phyloP scores from a whole-genome alignment of 2,113 vertebrate genomes.

The Anseranas semipalmata region DNA sequence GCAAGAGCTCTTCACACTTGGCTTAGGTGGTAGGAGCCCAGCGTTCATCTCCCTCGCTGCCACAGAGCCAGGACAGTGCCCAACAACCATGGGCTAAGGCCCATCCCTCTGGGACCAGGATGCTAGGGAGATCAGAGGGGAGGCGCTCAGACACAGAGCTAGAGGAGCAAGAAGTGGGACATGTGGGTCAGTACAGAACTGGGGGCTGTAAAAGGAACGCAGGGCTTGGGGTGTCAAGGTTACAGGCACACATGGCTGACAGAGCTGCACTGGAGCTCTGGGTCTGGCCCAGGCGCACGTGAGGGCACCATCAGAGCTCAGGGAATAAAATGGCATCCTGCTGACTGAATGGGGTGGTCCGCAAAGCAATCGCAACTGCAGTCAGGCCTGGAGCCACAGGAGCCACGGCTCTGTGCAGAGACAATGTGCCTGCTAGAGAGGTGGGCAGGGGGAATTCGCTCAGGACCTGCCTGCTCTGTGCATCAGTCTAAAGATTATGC shows the following conservation, averaged over 20 bases:
- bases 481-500: background rate
- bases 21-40: background rate
- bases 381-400: background rate
- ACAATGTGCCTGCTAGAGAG: background rate
- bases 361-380: fast-evolving
- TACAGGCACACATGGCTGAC: background rate
- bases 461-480: background rate
- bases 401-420: background rate
- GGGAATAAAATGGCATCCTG: background rate
- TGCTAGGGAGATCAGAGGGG: too few relatives aligned
- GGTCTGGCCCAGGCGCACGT: too few relatives aligned
- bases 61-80: too few relatives aligned
- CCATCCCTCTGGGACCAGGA: background rate
- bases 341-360: too few relatives aligned
- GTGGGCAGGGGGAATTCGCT: background rate
- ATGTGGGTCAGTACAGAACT: background rate
- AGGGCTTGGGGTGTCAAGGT: background rate
- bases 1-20: too few relatives aligned
- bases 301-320: background rate
- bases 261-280: background rate
- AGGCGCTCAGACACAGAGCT: background rate
- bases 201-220: background rate
- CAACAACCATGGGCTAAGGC: background rate
- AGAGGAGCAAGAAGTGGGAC: background rate
- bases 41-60: too few relatives aligned